Conservation (phyloP, 2,888 invertebrate genomes). For the Epinotia brunnichana region DNA sequence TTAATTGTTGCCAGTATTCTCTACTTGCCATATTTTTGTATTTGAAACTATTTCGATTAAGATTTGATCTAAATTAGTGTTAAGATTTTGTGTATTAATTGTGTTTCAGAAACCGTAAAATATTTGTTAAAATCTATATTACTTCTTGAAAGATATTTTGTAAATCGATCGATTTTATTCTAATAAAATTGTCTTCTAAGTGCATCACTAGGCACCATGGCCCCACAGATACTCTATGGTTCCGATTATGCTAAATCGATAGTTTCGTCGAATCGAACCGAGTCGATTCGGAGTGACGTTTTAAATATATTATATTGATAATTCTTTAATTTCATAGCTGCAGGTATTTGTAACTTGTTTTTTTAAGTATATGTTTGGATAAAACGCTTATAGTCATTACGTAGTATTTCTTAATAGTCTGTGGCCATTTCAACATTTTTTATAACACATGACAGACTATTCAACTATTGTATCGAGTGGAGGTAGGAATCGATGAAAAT, state of each 20-base stretch:
- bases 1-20: constrained; percentile 57
- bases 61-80: neutral
- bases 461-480: neutral
- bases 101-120: neutral
- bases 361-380: neutral
- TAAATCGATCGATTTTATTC: constrained; percentile 23
- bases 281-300: neutral
- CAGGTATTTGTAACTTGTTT: neutral
- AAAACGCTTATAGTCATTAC: neutral
- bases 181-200: neutral
- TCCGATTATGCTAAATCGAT: neutral
- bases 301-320: too few relatives aligned
- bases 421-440: too few relatives aligned
- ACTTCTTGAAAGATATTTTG: neutral
- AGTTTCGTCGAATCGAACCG: too few relatives aligned
- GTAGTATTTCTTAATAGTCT: too few relatives aligned
- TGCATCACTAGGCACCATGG: neutral
- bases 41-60: neutral
- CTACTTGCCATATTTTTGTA: constrained; percentile 24
- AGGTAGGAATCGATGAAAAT: neutral
- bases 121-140: neutral
- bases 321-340: neutral
- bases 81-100: neutral
- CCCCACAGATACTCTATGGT: constrained; percentile 3
- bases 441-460: too few relatives aligned